phyloP scores from a whole-genome alignment of 1,140 invertebrate species.

The Drosophila nigromelanica region DNA sequence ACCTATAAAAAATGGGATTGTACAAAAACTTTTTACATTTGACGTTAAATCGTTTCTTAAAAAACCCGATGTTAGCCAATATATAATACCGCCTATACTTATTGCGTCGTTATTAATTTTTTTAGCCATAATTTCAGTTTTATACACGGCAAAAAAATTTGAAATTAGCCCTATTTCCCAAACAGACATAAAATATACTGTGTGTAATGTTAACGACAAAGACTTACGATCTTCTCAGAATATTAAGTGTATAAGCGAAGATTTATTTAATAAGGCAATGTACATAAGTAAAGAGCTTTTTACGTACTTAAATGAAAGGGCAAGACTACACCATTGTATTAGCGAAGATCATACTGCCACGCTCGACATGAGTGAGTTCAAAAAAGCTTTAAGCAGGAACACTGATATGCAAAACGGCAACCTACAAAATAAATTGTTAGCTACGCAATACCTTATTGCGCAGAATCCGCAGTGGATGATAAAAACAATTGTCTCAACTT shows the following conservation, averaged over 20 bases:
- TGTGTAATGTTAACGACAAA: constrained; percentile 55
- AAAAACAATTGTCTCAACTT: constrained; percentile 57
- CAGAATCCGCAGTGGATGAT: constrained; percentile 89
- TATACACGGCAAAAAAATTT: constrained; percentile 61
- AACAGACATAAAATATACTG: constrained; percentile 48
- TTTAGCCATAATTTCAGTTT: constrained; percentile 58
- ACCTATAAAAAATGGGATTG: constrained; percentile 29
- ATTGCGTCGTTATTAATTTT: constrained; percentile 64
- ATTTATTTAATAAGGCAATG: constrained; percentile 43
- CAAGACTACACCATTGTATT: constrained; percentile 85
- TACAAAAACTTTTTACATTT: constrained; percentile 31
- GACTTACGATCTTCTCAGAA: constrained; percentile 19
- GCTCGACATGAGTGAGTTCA: constrained; percentile 85
- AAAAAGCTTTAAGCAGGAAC: constrained; percentile 32
- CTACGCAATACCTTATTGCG: constrained; percentile 88
- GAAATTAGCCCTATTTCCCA: constrained; percentile 58
- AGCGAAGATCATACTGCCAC: constrained; percentile 79
- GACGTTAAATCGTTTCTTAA: constrained; percentile 52
- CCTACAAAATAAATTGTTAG: constrained; percentile 86
- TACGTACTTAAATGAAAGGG: constrained; percentile 59
- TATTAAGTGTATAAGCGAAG: constrained; percentile 50
- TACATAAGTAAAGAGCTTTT: constrained; percentile 55
- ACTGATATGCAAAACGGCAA: constrained; percentile 75
- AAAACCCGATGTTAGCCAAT: constrained; percentile 53
- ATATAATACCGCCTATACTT: constrained; percentile 66